Conservation (phyloP, 1,140 invertebrate species). For the Drosophila funebris region DNA sequence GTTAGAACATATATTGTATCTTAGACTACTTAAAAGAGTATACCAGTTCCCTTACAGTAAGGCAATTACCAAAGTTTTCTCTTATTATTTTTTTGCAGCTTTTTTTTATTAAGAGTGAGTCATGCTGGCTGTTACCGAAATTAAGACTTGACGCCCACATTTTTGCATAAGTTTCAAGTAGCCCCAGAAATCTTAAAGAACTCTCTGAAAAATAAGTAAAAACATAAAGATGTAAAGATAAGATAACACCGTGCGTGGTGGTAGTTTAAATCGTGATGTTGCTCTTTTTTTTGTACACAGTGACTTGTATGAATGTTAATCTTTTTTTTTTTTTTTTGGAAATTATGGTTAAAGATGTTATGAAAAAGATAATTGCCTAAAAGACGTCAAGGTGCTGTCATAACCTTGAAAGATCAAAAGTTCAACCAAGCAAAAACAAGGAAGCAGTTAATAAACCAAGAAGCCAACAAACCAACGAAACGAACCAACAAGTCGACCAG, state of each 20-base stretch:
- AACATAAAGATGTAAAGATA: constrained; percentile 31
- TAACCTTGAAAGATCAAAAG: constrained; percentile 75
- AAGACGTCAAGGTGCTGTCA: constrained; percentile 30
- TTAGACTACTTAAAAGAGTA: neutral
- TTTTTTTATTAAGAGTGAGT: constrained; percentile 36
- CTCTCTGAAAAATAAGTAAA: constrained; percentile 7
- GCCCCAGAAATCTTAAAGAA: constrained; percentile 27
- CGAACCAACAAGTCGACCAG: constrained; percentile 9
- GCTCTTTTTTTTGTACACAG: constrained; percentile 46
- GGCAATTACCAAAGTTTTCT: neutral
- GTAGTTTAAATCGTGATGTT: constrained; percentile 68
- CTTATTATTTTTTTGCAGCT: neutral
- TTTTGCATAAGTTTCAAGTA: constrained; percentile 57
- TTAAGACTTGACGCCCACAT: constrained; percentile 38
- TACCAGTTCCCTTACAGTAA: neutral
- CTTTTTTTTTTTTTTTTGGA: constrained; percentile 22
- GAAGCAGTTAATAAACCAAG: no score
- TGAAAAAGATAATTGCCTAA: constrained; percentile 67
- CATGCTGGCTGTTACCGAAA: constrained; percentile 20
- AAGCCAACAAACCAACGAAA: constrained; percentile 23
- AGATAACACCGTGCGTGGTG: constrained; percentile 56
- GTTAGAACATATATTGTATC: neutral
- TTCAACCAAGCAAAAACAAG: constrained; percentile 57
- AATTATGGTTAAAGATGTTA: constrained; percentile 55
- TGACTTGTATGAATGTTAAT: constrained; percentile 7